Conservation (phyloP, 2,113 vertebrate species). For the Oostethus manadensis region DNA sequence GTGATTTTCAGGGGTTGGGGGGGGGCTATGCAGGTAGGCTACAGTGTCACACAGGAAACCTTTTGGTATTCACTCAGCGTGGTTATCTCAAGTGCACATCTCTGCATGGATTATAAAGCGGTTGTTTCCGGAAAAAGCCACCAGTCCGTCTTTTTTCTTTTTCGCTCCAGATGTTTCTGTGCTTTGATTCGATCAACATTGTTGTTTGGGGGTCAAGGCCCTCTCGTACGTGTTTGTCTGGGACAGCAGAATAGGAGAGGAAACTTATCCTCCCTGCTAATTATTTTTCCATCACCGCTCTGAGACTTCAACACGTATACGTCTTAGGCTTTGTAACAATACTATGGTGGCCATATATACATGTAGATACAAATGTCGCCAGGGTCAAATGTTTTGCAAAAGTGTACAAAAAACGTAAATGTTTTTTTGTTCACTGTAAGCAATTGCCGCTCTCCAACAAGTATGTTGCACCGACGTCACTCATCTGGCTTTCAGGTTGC, state of each 20-base stretch:
- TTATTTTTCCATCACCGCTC: constrained; percentile 59
- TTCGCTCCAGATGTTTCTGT: constrained; percentile 56
- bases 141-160: constrained; percentile 17
- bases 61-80: constrained; percentile 20
- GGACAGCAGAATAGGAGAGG: constrained; percentile 26
- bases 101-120: constrained; percentile 45
- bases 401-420: too few relatives aligned
- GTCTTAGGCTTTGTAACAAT: too few relatives aligned
- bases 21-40: constrained; percentile 49
- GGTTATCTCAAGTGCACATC: constrained; percentile 44
- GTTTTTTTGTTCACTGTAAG: too few relatives aligned
- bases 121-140: constrained; percentile 35
- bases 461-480: too few relatives aligned
- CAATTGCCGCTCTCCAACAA: too few relatives aligned
- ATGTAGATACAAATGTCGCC: too few relatives aligned
- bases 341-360: too few relatives aligned
- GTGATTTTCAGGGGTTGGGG: neutral
- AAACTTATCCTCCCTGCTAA: constrained; percentile 56
- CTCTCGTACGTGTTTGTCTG: constrained; percentile 38
- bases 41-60: constrained; percentile 37
- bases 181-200: constrained; percentile 64
- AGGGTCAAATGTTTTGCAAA: too few relatives aligned
- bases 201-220: constrained; percentile 54
- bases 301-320: constrained; percentile 16
- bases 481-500: too few relatives aligned